A percentile compares a stretch with the other conserved stretches of the same genome.
These are phyloP conservation scores for Troglohyphantes excavatus DNA, from an alignment of 2,888 invertebrate genomes.

Conservation along the genomic window DNA sequence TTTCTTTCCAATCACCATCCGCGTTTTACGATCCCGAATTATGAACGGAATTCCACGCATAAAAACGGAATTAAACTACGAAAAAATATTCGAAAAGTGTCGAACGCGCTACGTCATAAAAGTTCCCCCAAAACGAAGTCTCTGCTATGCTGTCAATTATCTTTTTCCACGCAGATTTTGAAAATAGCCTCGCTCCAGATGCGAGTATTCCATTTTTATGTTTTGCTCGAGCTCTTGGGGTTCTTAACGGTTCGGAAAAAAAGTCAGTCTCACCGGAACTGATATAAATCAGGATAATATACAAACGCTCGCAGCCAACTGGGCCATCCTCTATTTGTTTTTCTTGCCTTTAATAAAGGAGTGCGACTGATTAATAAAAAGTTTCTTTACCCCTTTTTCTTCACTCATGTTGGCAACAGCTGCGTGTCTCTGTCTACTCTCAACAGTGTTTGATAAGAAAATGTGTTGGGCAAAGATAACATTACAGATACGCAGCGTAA, in stretches of 20 bases:
- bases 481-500: neutral
- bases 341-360: neutral
- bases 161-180: slow-evolving; percentile 39
- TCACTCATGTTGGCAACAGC: slow-evolving; percentile 30
- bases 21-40: slow-evolving; percentile 22
- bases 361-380: slow-evolving; percentile 63
- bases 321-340: slow-evolving; percentile 52
- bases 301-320: slow-evolving; percentile 21
- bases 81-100: slow-evolving; percentile 21
- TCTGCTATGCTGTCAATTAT: slow-evolving; percentile 52
- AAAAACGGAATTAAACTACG: slow-evolving; percentile 30
- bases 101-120: slow-evolving; percentile 33
- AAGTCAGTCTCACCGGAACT: slow-evolving; percentile 32
- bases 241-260: neutral
- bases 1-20: slow-evolving; percentile 4
- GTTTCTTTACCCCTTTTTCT: slow-evolving; percentile 22
- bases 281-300: slow-evolving; percentile 47
- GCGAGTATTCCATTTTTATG: slow-evolving; percentile 32
- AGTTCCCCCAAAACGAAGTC: slow-evolving; percentile 31
- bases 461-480: neutral
- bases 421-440: slow-evolving; percentile 13
- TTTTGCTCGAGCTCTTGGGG: slow-evolving; percentile 16
- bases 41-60: slow-evolving; percentile 25
- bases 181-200: slow-evolving; percentile 60
- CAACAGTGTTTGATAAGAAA: slow-evolving; percentile 22